Percentiles rank a stretch among this genome's conserved stretches.
These are phyloP conservation scores for Xylocopa sonorina DNA, from an alignment of 1,140 invertebrate species.

Conservation along the genomic window DNA sequence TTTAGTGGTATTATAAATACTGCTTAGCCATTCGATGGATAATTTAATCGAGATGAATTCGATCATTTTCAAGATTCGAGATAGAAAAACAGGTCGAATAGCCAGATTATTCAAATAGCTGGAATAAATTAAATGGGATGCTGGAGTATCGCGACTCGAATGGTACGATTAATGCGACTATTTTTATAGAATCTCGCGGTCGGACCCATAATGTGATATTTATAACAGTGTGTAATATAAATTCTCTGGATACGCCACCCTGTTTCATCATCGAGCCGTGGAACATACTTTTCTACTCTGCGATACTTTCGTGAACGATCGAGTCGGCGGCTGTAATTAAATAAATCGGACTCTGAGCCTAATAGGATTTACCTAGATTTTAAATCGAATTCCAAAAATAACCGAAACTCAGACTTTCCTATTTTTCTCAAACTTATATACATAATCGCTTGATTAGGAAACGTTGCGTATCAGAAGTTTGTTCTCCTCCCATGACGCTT, in stretches of 20 bases:
- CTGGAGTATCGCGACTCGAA: neutral
- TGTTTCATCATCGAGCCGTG: neutral
- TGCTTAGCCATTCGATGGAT: neutral
- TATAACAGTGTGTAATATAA: slow-evolving; percentile 1
- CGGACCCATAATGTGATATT: neutral
- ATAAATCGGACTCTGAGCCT: neutral
- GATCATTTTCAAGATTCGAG: too few relatives aligned
- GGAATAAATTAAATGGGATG: slow-evolving; percentile 3
- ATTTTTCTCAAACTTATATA: neutral
- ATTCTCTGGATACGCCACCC: neutral
- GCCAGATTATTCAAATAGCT: neutral
- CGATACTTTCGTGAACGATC: neutral
- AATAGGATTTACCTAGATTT: slow-evolving; percentile 21
- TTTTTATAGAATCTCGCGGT: neutral
- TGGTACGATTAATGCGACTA: neutral
- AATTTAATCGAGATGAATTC: neutral
- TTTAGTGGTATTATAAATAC: too few relatives aligned
- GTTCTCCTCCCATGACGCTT: too few relatives aligned
- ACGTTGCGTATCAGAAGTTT: neutral
- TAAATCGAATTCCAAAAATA: neutral
- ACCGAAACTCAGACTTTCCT: neutral
- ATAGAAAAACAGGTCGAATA: neutral
- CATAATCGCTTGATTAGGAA: neutral
- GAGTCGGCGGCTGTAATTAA: neutral
- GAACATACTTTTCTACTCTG: neutral